phyloP scores from a whole-genome alignment of 1,140 invertebrate genomes.

The Brachionus rubens region DNA sequence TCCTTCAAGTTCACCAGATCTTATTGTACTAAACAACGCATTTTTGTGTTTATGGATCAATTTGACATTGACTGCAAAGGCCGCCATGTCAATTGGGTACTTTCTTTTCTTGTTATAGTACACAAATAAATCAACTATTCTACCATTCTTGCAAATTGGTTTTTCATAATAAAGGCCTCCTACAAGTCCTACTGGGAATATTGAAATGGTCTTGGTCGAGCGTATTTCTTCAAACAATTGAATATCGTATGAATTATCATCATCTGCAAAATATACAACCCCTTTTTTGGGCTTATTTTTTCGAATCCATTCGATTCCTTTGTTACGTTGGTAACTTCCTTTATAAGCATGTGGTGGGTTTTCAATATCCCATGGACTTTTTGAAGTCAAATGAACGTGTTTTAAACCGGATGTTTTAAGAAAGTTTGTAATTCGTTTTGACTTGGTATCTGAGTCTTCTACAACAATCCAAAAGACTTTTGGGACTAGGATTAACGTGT shows the following conservation, averaged over 20 bases:
- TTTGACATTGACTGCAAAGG: constrained; percentile 87
- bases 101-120: constrained; percentile 82
- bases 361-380: constrained; percentile 73
- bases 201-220: constrained; percentile 78
- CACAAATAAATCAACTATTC: constrained; percentile 73
- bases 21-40: constrained; percentile 76
- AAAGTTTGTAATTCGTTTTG: constrained; percentile 73
- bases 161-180: constrained; percentile 58
- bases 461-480: constrained; percentile 89
- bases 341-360: constrained; percentile 74
- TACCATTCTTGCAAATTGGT: constrained; percentile 53
- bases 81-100: constrained; percentile 97
- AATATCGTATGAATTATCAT: constrained; percentile 90
- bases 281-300: constrained; percentile 62
- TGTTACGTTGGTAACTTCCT: constrained; percentile 89
- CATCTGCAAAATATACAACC: constrained; percentile 88
- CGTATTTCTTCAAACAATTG: constrained; percentile 86
- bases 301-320: constrained; percentile 79
- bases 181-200: constrained; percentile 94
- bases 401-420: constrained; percentile 69
- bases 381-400: constrained; percentile 73
- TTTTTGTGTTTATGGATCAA: constrained; percentile 66
- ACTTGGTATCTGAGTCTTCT: constrained; percentile 75
- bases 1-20: constrained; percentile 84
- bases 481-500: constrained; percentile 77